phyloP scores from a whole-genome alignment of 2,113 vertebrate species.

The Barbus barbus region DNA sequence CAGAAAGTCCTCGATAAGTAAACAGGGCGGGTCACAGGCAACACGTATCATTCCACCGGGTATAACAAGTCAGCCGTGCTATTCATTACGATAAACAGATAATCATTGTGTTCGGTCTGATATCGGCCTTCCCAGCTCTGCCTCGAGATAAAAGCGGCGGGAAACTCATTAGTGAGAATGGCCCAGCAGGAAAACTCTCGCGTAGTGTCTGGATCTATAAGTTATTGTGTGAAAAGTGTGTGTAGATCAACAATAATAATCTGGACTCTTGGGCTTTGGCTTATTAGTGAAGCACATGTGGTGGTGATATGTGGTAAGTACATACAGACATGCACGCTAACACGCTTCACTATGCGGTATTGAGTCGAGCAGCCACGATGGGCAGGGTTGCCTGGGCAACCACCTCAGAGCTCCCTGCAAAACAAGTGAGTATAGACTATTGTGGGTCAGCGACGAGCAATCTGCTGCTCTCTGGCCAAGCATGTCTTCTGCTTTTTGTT shows the following conservation, averaged over 20 bases:
- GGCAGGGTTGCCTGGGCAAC: conserved; percentile 51
- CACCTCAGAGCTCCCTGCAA: conserved; percentile 18
- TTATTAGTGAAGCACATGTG: background rate
- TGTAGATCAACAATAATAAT: background rate
- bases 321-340: conserved; percentile 31
- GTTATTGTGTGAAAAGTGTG: background rate
- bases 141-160: conserved; percentile 4
- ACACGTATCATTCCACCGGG: background rate
- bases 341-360: background rate
- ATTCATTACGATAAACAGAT: conserved; percentile 22
- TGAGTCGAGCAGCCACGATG: conserved; percentile 25
- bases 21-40: background rate
- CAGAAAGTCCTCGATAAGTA: background rate
- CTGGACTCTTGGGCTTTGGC: background rate
- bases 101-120: background rate
- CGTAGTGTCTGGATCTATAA: conserved; percentile 20
- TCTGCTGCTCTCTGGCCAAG: background rate
- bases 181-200: conserved; percentile 18
- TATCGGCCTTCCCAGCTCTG: background rate
- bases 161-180: conserved; percentile 23
- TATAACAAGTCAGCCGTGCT: background rate
- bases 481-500: conserved; percentile 17
- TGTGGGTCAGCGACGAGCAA: conserved; percentile 14
- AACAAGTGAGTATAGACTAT: conserved; percentile 23
- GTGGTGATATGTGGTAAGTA: conserved; percentile 18